Conservation (phyloP, 2,113 vertebrate species). For the Ranitomeya imitator region DNA sequence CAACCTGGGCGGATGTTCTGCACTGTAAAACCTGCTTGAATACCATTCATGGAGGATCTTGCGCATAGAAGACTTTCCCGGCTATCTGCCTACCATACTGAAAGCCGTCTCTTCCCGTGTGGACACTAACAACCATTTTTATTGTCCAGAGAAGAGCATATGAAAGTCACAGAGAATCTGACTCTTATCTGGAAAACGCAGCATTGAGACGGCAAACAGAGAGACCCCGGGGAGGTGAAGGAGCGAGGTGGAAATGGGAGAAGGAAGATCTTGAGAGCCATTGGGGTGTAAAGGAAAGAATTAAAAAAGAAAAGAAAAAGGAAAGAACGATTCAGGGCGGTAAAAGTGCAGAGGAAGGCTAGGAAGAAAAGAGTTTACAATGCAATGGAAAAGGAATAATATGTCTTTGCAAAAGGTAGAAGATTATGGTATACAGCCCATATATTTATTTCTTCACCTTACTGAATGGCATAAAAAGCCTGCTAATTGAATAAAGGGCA, state of each 20-base stretch:
- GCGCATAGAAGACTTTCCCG: not conserved
- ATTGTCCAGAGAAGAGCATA: constrained; percentile 53
- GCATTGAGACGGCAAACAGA: constrained; percentile 45
- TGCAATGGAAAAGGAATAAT: not conserved
- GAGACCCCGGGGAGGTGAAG: constrained; percentile 20
- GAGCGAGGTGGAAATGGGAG: constrained; percentile 15
- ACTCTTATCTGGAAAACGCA: constrained; percentile 45
- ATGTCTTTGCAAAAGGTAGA: not conserved
- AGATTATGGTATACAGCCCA: not conserved
- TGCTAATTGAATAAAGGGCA: not conserved
- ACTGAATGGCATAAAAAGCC: not conserved
- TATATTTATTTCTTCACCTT: not conserved
- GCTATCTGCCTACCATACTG: constrained; percentile 20
- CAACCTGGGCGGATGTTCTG: not conserved
- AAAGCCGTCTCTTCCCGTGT: constrained; percentile 23
- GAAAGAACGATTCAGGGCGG: not conserved
- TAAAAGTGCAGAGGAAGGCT: constrained; percentile 16
- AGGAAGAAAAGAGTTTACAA: not conserved
- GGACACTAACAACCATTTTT: constrained; percentile 33
- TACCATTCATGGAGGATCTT: constrained; percentile 14
- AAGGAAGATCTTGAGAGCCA: constrained; percentile 7
- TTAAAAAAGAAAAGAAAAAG: too few relatives aligned
- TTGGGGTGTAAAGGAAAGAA: constrained; percentile 17
- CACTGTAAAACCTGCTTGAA: not conserved
- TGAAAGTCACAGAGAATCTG: constrained; percentile 47